Evolutionary conservation across 2,113 vertebrate species (phyloP).

Genomic region (Aviceda subcristata): DNA sequence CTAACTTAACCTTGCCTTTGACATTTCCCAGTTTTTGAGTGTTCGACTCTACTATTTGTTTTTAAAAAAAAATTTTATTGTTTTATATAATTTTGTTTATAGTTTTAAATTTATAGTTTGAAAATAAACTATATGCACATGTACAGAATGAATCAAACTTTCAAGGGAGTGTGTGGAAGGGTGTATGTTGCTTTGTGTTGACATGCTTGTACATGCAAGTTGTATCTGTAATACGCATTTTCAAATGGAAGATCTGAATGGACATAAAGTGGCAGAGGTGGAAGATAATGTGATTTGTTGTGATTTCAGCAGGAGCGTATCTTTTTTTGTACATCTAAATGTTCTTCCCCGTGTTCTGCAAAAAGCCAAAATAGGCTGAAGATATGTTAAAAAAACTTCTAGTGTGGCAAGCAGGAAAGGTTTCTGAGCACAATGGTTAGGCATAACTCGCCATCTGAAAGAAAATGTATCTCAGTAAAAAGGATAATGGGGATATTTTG

Average conservation of each 20-base stretch:
- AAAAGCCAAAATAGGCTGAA: not conserved
- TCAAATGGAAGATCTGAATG: not conserved
- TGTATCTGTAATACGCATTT: not conserved
- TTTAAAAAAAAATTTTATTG: not conserved
- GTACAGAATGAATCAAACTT: not conserved
- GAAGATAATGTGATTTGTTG: not conserved
- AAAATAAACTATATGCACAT: not conserved
- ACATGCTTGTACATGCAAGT: not conserved
- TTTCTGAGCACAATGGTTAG: not conserved
- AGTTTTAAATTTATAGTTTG: no score
- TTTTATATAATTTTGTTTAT: not conserved
- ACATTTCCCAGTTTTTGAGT: not conserved
- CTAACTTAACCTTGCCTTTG: not conserved
- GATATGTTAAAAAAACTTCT: not conserved
- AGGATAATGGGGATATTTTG: not conserved
- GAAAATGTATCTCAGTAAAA: not conserved
- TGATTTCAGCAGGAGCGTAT: not conserved
- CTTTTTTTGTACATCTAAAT: not conserved
- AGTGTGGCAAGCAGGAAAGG: not conserved
- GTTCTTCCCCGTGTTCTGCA: not conserved
- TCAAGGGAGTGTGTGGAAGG: not conserved
- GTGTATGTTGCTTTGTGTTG: not conserved
- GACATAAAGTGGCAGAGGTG: not conserved
- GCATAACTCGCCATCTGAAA: not conserved
- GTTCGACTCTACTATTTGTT: not conserved